Conservation (phyloP, 2,888 invertebrate genomes). For the Platynereis dumerilii region DNA sequence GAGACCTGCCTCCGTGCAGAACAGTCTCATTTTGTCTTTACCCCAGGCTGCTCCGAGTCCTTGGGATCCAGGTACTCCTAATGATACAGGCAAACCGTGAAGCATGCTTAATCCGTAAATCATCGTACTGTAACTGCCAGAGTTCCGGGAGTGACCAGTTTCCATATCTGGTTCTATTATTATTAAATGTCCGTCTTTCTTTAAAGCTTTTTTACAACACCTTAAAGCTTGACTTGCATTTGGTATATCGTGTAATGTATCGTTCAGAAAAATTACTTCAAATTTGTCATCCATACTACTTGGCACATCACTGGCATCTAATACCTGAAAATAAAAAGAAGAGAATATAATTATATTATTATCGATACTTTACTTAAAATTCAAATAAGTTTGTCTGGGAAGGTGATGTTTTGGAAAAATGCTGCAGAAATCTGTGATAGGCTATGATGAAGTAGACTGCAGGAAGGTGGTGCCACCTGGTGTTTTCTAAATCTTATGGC, state of each 20-base stretch:
- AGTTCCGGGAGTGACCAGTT: slow-evolving; percentile 8
- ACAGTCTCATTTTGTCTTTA: slow-evolving; percentile 5
- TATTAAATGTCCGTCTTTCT: slow-evolving; percentile 10
- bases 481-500: too few species aligned
- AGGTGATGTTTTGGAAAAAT: too few species aligned
- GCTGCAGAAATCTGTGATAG: too few species aligned
- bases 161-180: slow-evolving; percentile 12
- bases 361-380: too few species aligned
- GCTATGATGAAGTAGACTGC: too few species aligned
- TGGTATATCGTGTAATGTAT: slow-evolving; percentile 14
- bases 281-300: slow-evolving; percentile 1
- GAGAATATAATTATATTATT: too few species aligned
- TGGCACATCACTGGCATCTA: slow-evolving; percentile 11
- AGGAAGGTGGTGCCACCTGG: too few species aligned
- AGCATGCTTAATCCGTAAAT: slow-evolving; percentile 14
- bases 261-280: slow-evolving; percentile 9
- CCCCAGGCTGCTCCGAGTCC: slow-evolving; percentile 24
- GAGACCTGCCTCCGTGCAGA: slow-evolving; percentile 8
- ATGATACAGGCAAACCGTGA: slow-evolving; percentile 22
- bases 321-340: neutral
- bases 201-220: neutral
- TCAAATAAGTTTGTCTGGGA: too few species aligned
- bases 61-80: slow-evolving; percentile 3
- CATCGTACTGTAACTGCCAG: slow-evolving; percentile 2
- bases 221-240: slow-evolving; percentile 1